A percentile compares a stretch with the other conserved stretches of the same genome.
Evolutionary conservation across 1,140 invertebrate genomes (phyloP).

Genomic region (Drosophila sp.): DNA sequence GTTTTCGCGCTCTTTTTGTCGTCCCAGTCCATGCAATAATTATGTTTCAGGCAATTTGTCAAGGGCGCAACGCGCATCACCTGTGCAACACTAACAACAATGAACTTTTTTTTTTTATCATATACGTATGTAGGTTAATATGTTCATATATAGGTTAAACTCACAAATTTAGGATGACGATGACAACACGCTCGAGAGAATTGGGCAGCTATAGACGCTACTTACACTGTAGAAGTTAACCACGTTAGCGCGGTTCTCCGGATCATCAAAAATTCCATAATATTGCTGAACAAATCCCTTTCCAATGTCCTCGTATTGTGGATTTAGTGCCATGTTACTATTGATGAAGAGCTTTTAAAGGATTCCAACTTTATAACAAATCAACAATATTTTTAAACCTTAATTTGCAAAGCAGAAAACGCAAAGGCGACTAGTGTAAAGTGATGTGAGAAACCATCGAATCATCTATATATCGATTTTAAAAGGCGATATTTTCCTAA

Average conservation of each 20-base stretch:
- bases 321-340: slow-evolving; percentile 91
- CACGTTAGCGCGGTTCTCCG: slow-evolving; percentile 90
- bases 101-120: not conserved
- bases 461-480: no score
- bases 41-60: slow-evolving; percentile 49
- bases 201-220: slow-evolving; percentile 62
- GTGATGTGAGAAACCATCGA: no score
- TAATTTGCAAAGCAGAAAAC: no score
- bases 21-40: slow-evolving; percentile 28
- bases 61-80: slow-evolving; percentile 62
- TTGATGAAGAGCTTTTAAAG: not conserved
- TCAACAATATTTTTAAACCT: slow-evolving; percentile 2
- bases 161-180: slow-evolving; percentile 12
- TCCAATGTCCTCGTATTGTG: slow-evolving; percentile 95
- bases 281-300: slow-evolving; percentile 97
- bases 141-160: slow-evolving; percentile 13
- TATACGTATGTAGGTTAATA: slow-evolving; percentile 8
- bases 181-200: slow-evolving; percentile 11
- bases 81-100: slow-evolving; percentile 28
- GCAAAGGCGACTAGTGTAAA: no score
- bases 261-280: slow-evolving; percentile 95
- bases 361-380: not conserved
- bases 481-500: no score
- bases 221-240: slow-evolving; percentile 97
- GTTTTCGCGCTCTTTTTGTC: slow-evolving; percentile 67